These are phyloP conservation scores for Melanotaenia trifasciata DNA, from an alignment of 2,797 vertebrate species.

Conservation along the genomic window DNA sequence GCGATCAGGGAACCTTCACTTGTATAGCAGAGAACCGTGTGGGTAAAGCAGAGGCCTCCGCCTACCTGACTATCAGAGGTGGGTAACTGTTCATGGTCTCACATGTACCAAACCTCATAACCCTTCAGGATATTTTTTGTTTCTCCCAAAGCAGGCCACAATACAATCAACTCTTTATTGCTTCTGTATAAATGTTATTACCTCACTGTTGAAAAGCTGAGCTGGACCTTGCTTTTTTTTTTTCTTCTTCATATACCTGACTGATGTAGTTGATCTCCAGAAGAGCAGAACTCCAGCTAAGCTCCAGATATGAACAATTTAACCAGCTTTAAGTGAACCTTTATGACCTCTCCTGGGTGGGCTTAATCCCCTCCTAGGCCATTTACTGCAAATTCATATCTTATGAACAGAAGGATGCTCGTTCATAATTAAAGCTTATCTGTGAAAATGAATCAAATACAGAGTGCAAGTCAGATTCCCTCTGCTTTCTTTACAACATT, in stretches of 20 bases:
- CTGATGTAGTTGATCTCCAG: conserved; percentile 60
- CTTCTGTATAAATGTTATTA: conserved; percentile 75
- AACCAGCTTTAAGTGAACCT: conserved; percentile 65
- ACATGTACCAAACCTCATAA: conserved; percentile 57
- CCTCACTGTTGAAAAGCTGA: conserved; percentile 65
- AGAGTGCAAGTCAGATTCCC: conserved; percentile 1
- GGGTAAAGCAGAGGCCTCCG: conserved; percentile 92
- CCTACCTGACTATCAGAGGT: conserved; percentile 95
- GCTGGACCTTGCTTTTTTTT: conserved; percentile 50
- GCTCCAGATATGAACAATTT: conserved; percentile 72
- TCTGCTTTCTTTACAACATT: neutral
- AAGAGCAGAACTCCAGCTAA: conserved; percentile 66
- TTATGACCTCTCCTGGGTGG: conserved; percentile 60
- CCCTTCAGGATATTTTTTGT: conserved; percentile 43
- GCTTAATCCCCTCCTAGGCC: conserved; percentile 45
- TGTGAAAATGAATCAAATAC: conserved; percentile 5
- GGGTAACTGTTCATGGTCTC: conserved; percentile 68
- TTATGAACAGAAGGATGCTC: conserved; percentile 21
- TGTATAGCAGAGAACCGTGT: conserved; percentile 95
- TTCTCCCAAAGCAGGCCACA: conserved; percentile 60
- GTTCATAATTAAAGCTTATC: conserved; percentile 26
- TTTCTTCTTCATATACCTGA: conserved; percentile 64
- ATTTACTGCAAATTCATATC: conserved; percentile 52
- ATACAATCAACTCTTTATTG: conserved; percentile 74
- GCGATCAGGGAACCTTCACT: conserved; percentile 91